phyloP scores from a whole-genome alignment of 2,797 vertebrate species.

The Geotrypetes seraphini region DNA sequence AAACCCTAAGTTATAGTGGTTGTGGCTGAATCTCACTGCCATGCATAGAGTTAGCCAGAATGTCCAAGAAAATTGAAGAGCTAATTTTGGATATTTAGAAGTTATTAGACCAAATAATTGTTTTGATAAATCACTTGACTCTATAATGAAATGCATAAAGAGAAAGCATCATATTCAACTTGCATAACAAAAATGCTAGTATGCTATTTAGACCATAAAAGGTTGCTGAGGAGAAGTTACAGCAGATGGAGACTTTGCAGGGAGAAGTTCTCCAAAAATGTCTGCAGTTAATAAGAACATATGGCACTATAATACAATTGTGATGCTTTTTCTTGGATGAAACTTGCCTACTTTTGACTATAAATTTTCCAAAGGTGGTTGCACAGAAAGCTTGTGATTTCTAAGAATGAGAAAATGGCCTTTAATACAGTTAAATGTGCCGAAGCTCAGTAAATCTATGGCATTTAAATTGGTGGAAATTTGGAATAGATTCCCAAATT shows the following conservation, averaged over 20 bases:
- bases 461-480: too few relatives aligned
- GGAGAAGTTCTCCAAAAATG: constrained; percentile 1
- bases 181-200: constrained; percentile 8
- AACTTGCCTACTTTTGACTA: constrained; percentile 23
- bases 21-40: too few relatives aligned
- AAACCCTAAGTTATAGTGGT: too few relatives aligned
- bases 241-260: constrained; percentile 19
- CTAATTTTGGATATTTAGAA: too few relatives aligned
- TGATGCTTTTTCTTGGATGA: constrained; percentile 25
- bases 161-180: background rate
- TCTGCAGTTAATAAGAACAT: constrained; percentile 5
- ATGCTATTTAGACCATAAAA: background rate
- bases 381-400: too few relatives aligned
- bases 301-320: constrained; percentile 14
- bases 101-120: background rate
- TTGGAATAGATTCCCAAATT: too few relatives aligned
- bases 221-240: constrained; percentile 10
- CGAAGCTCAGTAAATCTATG: too few relatives aligned
- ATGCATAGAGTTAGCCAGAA: too few relatives aligned
- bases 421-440: too few relatives aligned
- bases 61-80: too few relatives aligned
- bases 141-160: background rate
- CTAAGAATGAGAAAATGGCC: too few relatives aligned
- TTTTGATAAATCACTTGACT: background rate
- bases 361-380: too few relatives aligned